These are phyloP conservation scores for Arion vulgaris DNA, from an alignment of 1,140 invertebrate species.

Conservation along the genomic window DNA sequence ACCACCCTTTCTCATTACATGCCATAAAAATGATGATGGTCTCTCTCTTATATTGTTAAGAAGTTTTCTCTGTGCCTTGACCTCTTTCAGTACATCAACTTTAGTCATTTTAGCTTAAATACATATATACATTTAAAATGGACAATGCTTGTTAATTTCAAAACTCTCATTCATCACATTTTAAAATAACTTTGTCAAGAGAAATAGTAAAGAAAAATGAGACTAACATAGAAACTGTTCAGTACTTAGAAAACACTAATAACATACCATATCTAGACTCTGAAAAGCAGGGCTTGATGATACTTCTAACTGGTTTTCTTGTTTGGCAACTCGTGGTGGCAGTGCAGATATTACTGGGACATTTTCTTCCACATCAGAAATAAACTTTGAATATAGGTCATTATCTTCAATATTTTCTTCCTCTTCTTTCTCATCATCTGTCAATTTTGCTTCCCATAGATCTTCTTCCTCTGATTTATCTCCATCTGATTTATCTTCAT, in stretches of 20 bases:
- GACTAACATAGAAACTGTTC: not conserved
- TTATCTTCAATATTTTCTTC: slow-evolving; percentile 24
- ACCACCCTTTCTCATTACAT: too few species aligned
- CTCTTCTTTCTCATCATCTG: not conserved
- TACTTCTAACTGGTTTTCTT: slow-evolving; percentile 71
- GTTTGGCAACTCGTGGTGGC: slow-evolving; percentile 66
- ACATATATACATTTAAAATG: too few species aligned
- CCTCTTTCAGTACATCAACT: too few species aligned
- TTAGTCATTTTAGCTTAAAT: too few species aligned
- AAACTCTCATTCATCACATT: too few species aligned
- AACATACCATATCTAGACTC: slow-evolving; percentile 68
- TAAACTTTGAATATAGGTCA: slow-evolving; percentile 31
- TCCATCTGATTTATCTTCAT: not conserved
- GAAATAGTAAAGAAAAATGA: too few species aligned
- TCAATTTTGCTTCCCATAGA: not conserved
- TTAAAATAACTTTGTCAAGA: too few species aligned
- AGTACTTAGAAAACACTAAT: not conserved
- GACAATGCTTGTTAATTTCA: too few species aligned
- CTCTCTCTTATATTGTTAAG: too few species aligned
- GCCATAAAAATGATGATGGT: too few species aligned
- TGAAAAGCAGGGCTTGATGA: slow-evolving; percentile 71
- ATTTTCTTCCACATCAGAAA: slow-evolving; percentile 51
- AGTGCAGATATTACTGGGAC: slow-evolving; percentile 63
- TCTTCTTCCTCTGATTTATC: slow-evolving; percentile 11
- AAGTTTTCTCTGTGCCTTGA: too few species aligned